Base-by-base conservation (phyloP, 2,797 vertebrate genomes). In the Danionella dracula region DNA sequence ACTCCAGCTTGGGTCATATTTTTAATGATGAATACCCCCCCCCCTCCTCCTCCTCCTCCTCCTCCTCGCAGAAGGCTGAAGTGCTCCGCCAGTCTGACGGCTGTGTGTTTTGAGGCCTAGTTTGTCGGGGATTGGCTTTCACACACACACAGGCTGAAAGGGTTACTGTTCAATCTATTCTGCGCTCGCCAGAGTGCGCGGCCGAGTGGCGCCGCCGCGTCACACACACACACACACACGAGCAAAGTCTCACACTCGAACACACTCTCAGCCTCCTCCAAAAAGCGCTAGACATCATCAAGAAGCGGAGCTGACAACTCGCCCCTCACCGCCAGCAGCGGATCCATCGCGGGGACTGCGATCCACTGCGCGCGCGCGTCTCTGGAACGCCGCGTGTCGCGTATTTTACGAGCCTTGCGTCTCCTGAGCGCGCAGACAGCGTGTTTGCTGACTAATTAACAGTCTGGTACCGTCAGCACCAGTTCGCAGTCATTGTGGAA, bases 131-230 rank as follows among this genome's bases (percentile, higher is more conserved):
- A 86, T 87, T 87, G 86, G 83, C 84, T 88, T 90, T 90, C 87
- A 89, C 87, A 88, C 86, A 88, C 86, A 85, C 84, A 86, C 85
- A 87, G 85, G 84, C 86, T 90, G 89, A 91, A 90, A 89, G 89
- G 90, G 90, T 90, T 88, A 89, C 88, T 90, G 87, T 89, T 88
- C 48, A 85, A 88, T 87, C 87, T 90, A 88, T 91, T 91, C 88
- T 90, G 86, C 80, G 79, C 87, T 84, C 86, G 89, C 84, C 83
- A 89, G 88, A 89, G 88, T 84, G 88, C 87, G 88, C 88, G 87
- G 90, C 90, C 85, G 83, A 89, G 89, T 91, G 91, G 90, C 89
- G 90, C 90, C 90, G 88, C 83, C 78, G 87, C 90, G 86, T 87
- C 89, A 89, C 85, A 84, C 86, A 85, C 87, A 85, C 83, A 87